Conservation (phyloP, 2,888 invertebrate genomes). For the Pristionchus arcanus region DNA sequence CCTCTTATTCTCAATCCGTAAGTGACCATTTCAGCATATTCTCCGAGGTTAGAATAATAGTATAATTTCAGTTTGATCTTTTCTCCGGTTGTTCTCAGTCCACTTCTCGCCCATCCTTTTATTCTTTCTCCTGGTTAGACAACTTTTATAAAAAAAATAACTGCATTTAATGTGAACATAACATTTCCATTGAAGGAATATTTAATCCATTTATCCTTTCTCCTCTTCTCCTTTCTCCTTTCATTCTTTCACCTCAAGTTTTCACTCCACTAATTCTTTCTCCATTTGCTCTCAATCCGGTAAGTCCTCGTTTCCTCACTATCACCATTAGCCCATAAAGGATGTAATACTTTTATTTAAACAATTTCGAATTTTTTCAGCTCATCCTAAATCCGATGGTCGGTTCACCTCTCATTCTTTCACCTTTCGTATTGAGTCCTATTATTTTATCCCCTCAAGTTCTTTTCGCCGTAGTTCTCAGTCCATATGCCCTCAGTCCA, state of each 20-base stretch:
- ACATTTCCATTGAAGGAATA: neutral
- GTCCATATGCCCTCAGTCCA: constrained; percentile 64
- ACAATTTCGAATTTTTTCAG: constrained; percentile 55
- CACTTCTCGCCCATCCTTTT: constrained; percentile 71
- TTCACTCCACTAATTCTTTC: constrained; percentile 47
- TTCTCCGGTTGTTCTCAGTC: constrained; percentile 73
- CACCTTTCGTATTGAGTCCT: constrained; percentile 68
- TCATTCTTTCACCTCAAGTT: constrained; percentile 62
- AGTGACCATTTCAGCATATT: neutral
- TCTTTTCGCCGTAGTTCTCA: constrained; percentile 62
- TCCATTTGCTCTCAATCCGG: constrained; percentile 66
- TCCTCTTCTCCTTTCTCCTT: constrained; percentile 57
- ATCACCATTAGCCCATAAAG: too few species aligned
- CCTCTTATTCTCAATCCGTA: constrained; percentile 64
- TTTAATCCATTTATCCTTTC: constrained; percentile 15
- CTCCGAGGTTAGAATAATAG: neutral
- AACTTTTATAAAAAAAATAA: too few species aligned
- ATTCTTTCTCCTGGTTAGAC: constrained; percentile 69
- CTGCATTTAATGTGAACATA: constrained; percentile 57
- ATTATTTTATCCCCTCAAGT: constrained; percentile 68
- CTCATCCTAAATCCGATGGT: constrained; percentile 61
- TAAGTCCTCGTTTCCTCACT: neutral
- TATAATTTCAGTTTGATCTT: constrained; percentile 62
- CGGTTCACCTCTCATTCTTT: constrained; percentile 64
- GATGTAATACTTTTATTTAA: constrained; percentile 62